These are phyloP conservation scores for Athripsodes cinereus DNA, from an alignment of 2,888 invertebrate genomes.

Conservation along the genomic window DNA sequence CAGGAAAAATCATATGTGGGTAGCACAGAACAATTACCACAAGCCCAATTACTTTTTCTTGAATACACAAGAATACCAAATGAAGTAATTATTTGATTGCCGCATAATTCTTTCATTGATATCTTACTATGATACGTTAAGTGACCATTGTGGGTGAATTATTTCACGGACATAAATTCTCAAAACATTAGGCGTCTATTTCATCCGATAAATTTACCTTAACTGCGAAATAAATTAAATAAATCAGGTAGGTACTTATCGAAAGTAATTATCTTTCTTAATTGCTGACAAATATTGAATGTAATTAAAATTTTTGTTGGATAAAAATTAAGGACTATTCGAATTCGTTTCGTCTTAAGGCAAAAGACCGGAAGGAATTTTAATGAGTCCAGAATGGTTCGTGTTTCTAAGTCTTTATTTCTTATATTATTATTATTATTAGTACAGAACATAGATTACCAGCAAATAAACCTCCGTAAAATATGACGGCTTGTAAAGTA, in stretches of 20 bases:
- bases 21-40: too few relatives aligned
- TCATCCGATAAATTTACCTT: background rate
- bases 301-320: conserved; percentile 13
- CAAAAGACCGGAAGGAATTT: conserved; percentile 4
- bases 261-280: conserved; percentile 19
- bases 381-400: conserved; percentile 2
- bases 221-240: conserved; percentile 7
- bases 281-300: conserved; percentile 18
- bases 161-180: background rate
- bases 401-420: conserved; percentile 1
- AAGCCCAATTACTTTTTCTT: too few relatives aligned
- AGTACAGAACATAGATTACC: background rate
- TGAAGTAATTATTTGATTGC: too few relatives aligned
- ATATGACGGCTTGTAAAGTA: too few relatives aligned
- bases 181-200: background rate
- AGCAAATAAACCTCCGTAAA: background rate
- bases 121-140: background rate
- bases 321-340: background rate
- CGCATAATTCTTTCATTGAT: too few relatives aligned
- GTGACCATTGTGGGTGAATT: background rate
- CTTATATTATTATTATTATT: too few relatives aligned
- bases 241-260: conserved; percentile 22
- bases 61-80: too few relatives aligned
- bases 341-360: background rate
- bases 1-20: too few relatives aligned